Evolutionary conservation across 2,888 invertebrate genomes (phyloP), one percentile per base, ranked within the genome.

Genomic region (Criorhina ranunculi): DNA sequence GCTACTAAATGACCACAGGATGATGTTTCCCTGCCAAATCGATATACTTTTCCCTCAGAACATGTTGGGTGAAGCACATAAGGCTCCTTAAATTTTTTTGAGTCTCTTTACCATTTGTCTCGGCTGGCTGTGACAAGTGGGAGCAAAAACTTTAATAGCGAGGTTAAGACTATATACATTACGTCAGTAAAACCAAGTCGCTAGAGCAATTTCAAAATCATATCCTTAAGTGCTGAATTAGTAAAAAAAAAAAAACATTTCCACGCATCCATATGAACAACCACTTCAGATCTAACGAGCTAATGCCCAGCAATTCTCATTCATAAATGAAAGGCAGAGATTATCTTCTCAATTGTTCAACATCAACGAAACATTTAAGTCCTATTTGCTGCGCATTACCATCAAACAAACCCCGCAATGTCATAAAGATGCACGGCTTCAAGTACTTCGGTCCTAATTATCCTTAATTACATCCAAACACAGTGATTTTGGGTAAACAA

Each of bases 381-480:
- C 24, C 53, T 29, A 40, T 66, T 15, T 42, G 19, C n/a, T 17
- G 40, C 12, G n/a, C 53, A 67, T 51, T 60, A 67, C 59, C 69
- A 53, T 75, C 80, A 85, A 85, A 85, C 70, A 33, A 85, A 57
- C 57, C 57, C 60, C 75, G 59, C 42, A 64, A 64, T 76, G 75
- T 80, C 80, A 72, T 85, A 80, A 70, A 76, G 46, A 49, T 24
- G 8, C 55, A n/a, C n/a, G 24, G 42, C 53, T 59, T 80, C 66
- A 70, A 66, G 70, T 76, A 24, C 49, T 29, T 44, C 40, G 12
- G 40, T 70, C 70, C 85, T 85, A 85, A 85, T 85, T 80, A 85
- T 80, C 79, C 80, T 70, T 85, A 80, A 85, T 85, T 85, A 76
- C 75, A 64, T 57, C 37, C 70, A 75, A 85, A 85, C 76, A 80